A percentile compares a stretch with the other conserved stretches of the same genome.
Evolutionary conservation across 2,113 vertebrate genomes (phyloP).

Genomic region (Butorides virescens): DNA sequence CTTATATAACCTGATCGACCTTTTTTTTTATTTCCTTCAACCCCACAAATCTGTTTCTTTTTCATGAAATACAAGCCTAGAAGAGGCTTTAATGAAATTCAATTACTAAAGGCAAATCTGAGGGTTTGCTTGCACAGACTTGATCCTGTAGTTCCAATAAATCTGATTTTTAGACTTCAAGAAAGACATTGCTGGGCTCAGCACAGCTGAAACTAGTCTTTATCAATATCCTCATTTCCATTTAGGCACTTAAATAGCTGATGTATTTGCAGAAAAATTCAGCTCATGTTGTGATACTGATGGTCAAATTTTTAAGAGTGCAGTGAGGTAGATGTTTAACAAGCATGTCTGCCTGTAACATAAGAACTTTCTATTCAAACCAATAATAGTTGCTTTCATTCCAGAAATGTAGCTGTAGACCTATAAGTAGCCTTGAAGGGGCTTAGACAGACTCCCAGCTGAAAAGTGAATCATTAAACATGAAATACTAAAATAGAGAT

Average conservation of each 20-base stretch:
- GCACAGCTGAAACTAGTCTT: not conserved
- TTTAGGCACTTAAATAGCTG: not conserved
- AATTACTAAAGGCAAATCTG: not conserved
- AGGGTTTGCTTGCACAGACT: not conserved
- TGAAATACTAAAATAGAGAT: slow-evolving; percentile 5
- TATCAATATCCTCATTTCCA: not conserved
- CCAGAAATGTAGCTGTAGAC: not conserved
- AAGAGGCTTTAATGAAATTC: not conserved
- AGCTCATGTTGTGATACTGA: not conserved
- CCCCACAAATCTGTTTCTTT: not conserved
- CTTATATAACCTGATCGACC: not conserved
- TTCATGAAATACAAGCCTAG: not conserved
- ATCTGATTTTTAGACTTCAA: not conserved
- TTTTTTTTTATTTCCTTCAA: not conserved
- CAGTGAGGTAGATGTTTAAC: not conserved
- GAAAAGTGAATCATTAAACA: slow-evolving; percentile 5
- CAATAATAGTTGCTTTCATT: not conserved
- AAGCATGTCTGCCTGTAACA: not conserved
- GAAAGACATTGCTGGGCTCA: not conserved
- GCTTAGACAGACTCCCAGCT: not conserved
- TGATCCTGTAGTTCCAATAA: not conserved
- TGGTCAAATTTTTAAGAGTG: not conserved
- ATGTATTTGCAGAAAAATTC: not conserved
- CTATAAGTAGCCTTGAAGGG: not conserved
- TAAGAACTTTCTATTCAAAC: not conserved